Base-by-base conservation (phyloP, 2,797 vertebrate genomes). In the Hybognathus amarus region DNA sequence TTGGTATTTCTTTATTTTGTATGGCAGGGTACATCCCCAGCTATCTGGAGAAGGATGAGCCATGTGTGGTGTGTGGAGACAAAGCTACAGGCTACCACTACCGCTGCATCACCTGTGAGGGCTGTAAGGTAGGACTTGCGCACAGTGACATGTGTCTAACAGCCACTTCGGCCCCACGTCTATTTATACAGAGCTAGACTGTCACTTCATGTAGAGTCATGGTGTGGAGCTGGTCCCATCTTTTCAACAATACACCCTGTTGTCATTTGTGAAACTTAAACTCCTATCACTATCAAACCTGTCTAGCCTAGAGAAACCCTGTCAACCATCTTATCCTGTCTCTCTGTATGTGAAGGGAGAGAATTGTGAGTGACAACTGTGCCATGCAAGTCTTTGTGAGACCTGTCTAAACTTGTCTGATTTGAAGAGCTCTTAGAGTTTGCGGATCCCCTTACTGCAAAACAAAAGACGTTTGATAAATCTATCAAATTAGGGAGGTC, bases 21-120 rank as follows among this genome's bases (percentile, higher is more conserved):
- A 89, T 93, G 90, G 85, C 94, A 97, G 97, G 97, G 96, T 98
- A 98, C 94, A 98, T 98, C 93, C 97, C 97, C 95, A 99, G 97
- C 93, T 99, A 98, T 94, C 95, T 99, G 95, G 97, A 99, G 95
- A 99, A 99, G 96, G 97, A 99, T 95, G 97, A 99, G 95, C 97
- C 97, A 85, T 99, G 97, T 83, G 97, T 99, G 94, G 97, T 99
- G 92, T 99, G 97, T 92, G 97, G 97, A 87, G 97, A 99, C 95
- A 98, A 98, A 89, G 97, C 97, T 91, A 98, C 97, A 13, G 97
- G 97, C 85, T 98, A 98, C 95, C 97, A 99, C 94, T 99, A 99
- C 94, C 97, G 98, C 92, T 99, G 98, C 94, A 99, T 99, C 94
- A 99, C 98, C 93, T 99, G 98, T 80, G 98, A 99, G 95, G 98